These are phyloP conservation scores for Ciconia stormi DNA, from an alignment of 2,113 vertebrate species.

Conservation along the genomic window DNA sequence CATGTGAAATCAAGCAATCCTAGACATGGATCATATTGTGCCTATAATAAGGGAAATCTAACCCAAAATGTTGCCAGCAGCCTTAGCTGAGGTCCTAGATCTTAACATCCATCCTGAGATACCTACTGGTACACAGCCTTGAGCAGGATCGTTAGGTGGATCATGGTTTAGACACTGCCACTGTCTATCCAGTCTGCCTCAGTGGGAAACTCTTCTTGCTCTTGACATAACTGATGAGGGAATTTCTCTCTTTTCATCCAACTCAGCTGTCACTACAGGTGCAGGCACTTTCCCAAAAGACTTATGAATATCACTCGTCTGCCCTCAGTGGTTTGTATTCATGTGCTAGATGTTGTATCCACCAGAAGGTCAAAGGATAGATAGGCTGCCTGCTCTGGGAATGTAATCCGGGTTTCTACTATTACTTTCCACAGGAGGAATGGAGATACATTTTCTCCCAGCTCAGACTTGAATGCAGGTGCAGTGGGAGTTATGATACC, in stretches of 20 bases:
- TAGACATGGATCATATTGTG: not conserved
- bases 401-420: not conserved
- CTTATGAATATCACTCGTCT: not conserved
- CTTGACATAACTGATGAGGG: not conserved
- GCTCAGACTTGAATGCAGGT: not conserved
- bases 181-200: not conserved
- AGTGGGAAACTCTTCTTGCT: not conserved
- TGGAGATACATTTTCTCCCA: not conserved
- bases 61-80: not conserved
- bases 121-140: accelerated
- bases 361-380: accelerated
- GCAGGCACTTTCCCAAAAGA: not conserved
- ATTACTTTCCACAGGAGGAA: not conserved
- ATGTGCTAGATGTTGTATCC: accelerated
- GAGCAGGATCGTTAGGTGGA: accelerated
- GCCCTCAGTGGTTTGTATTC: not conserved
- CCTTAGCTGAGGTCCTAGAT: not conserved
- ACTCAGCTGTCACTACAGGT: not conserved
- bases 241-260: not conserved
- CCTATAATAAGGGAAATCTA: not conserved
- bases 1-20: not conserved
- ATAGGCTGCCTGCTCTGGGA: not conserved
- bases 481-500: not conserved
- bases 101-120: not conserved
- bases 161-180: not conserved